phyloP scores from a whole-genome alignment of 2,888 invertebrate genomes.

The Glaucopsyche alexis region DNA sequence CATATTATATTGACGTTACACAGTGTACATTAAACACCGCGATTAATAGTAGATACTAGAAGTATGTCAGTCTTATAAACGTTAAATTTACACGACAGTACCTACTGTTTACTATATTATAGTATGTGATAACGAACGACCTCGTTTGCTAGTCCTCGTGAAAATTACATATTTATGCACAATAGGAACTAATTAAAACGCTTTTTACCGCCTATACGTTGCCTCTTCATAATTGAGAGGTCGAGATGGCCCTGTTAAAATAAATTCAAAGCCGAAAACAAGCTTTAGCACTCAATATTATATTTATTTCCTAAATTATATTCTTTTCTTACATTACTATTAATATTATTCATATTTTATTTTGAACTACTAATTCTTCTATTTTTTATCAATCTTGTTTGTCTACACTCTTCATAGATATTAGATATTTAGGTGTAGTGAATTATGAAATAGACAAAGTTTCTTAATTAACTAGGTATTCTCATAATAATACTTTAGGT shows the following conservation, averaged over 20 bases:
- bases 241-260: neutral
- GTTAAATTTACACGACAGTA: too few species aligned
- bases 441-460: too few species aligned
- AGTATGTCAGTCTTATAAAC: too few species aligned
- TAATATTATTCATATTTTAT: neutral
- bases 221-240: neutral
- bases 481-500: too few species aligned
- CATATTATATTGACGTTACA: neutral
- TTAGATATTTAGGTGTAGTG: too few species aligned
- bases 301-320: neutral
- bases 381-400: too few species aligned
- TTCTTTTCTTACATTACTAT: neutral
- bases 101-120: neutral
- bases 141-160: constrained; percentile 1
- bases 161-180: constrained; percentile 18
- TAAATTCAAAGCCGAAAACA: neutral
- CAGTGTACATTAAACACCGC: too few species aligned
- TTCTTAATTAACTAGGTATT: too few species aligned
- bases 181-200: neutral
- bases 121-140: neutral
- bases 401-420: too few species aligned
- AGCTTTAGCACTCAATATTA: neutral
- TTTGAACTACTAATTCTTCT: too few species aligned
- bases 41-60: too few species aligned
- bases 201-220: neutral